These are phyloP conservation scores for Maniola jurtina DNA, from an alignment of 1,140 invertebrate genomes.

Conservation along the genomic window DNA sequence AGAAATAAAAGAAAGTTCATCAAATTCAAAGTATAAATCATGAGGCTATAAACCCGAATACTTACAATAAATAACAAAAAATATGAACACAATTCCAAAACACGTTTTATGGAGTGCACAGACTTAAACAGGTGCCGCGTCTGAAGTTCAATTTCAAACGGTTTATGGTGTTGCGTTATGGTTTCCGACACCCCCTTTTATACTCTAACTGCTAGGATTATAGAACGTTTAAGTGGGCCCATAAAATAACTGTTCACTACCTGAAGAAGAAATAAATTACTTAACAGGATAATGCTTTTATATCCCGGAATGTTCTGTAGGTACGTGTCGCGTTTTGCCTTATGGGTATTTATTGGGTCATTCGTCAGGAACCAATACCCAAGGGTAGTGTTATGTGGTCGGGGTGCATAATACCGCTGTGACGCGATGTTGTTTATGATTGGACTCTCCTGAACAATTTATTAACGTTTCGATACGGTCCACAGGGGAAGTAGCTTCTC, in stretches of 20 bases:
- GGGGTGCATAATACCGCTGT: conserved; percentile 67
- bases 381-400: conserved; percentile 66
- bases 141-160: conserved; percentile 55
- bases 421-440: conserved; percentile 62
- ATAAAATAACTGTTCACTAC: conserved; percentile 71
- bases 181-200: conserved; percentile 61
- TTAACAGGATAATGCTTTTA: conserved; percentile 76
- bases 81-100: conserved; percentile 24
- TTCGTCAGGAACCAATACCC: conserved; percentile 68
- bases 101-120: conserved; percentile 28
- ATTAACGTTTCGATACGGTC: conserved; percentile 48
- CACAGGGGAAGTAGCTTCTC: conserved; percentile 25
- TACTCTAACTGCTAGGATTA: conserved; percentile 65
- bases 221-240: conserved; percentile 67
- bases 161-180: conserved; percentile 63
- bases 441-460: conserved; percentile 55
- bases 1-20: neutral
- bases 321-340: conserved; percentile 70
- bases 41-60: neutral
- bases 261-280: conserved; percentile 76
- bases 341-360: conserved; percentile 74
- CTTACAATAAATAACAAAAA: conserved; percentile 7
- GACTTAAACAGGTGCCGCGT: conserved; percentile 43
- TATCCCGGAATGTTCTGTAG: conserved; percentile 68
- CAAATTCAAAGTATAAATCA: neutral